A percentile compares a stretch with the other conserved stretches of the same genome.
Evolutionary conservation across 2,113 vertebrate genomes (phyloP).

Genomic region (Merops nubicus): DNA sequence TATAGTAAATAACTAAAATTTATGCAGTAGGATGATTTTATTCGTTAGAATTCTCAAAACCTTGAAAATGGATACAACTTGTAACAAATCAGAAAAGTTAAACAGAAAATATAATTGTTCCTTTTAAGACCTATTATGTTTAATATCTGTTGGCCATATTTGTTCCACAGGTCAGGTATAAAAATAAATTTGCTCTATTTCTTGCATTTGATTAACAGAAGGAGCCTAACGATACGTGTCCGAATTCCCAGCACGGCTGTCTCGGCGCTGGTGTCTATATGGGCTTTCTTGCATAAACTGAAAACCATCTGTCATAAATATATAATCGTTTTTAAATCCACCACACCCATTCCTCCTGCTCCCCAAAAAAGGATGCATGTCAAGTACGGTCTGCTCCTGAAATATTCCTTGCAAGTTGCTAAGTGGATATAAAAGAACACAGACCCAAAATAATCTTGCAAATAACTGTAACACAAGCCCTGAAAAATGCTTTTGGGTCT

Average conservation of each 20-base stretch:
- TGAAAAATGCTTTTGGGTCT: slow-evolving; percentile 6
- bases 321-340: background rate
- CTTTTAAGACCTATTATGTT: background rate
- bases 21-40: slow-evolving; percentile 7
- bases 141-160: background rate
- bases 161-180: background rate
- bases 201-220: slow-evolving; percentile 33
- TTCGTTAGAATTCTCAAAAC: slow-evolving; percentile 3
- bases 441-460: slow-evolving; percentile 66
- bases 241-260: background rate
- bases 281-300: background rate
- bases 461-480: slow-evolving; percentile 44
- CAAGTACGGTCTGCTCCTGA: background rate
- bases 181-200: background rate
- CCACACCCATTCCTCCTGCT: background rate
- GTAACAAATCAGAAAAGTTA: slow-evolving; percentile 29
- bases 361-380: background rate
- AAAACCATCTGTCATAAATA: slow-evolving; percentile 39
- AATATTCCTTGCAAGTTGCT: slow-evolving; percentile 39
- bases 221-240: background rate
- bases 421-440: slow-evolving; percentile 58
- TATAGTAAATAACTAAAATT: slow-evolving; percentile 53
- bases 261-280: background rate
- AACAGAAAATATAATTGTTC: slow-evolving; percentile 42
- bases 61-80: background rate